phyloP scores from a whole-genome alignment of 2,113 vertebrate genomes.

The Zootoca vivipara region DNA sequence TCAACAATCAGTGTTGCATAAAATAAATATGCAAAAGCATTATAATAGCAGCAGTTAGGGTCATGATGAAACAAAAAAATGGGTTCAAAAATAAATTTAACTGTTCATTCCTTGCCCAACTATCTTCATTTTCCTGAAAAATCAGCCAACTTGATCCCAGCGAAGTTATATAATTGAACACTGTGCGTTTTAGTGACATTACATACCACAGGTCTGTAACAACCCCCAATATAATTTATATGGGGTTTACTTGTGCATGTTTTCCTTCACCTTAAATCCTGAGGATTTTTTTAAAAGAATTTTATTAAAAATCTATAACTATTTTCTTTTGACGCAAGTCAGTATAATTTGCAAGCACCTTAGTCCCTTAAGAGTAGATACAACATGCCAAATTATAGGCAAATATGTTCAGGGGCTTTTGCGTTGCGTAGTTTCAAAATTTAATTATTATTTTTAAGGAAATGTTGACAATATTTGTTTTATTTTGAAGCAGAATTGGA shows the following conservation, averaged over 20 bases:
- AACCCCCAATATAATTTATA: background rate
- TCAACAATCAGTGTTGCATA: background rate
- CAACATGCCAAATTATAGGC: too few species aligned
- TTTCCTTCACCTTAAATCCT: background rate
- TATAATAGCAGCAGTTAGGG: background rate
- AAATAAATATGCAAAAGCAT: constrained; percentile 1
- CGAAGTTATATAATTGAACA: background rate
- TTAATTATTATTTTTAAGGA: too few species aligned
- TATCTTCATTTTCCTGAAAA: background rate
- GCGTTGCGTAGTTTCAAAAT: too few species aligned
- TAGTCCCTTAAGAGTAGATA: too few species aligned
- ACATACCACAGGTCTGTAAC: background rate
- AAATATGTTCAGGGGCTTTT: too few species aligned
- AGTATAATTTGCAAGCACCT: too few species aligned
- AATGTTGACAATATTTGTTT: too few species aligned
- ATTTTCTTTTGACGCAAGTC: too few species aligned
- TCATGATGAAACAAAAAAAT: background rate
- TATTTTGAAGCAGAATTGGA: too few species aligned
- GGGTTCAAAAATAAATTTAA: background rate
- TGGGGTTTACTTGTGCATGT: background rate
- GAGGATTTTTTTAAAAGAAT: too few species aligned
- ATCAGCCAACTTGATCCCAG: background rate
- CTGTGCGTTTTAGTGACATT: background rate
- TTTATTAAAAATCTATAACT: too few species aligned
- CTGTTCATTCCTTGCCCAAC: background rate